Base-by-base conservation (phyloP, 2,888 invertebrate genomes). In the Folsomia candida region DNA sequence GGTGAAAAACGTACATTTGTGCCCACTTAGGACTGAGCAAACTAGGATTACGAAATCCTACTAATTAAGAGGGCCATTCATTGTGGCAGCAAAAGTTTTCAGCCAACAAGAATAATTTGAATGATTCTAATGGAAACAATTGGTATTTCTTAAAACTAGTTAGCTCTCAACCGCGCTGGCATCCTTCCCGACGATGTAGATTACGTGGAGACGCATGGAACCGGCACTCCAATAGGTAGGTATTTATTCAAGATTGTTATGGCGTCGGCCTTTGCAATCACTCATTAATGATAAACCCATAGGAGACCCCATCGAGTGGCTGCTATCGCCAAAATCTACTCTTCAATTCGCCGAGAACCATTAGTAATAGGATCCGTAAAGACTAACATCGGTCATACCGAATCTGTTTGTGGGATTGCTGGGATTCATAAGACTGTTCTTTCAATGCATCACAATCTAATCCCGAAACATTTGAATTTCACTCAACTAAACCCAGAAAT, bases 361-460 rank as follows among this genome's bases (percentile, higher is more conserved):
- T 37, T 72, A 1, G 25, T 67, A 4, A 66, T 72, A 18, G 72
- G 72, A n/a, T 66, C 66, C 1, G 72, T 72, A 9, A 72, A 72
- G 25, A 72, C 72, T 1, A 72, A 72, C 26, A 68, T 72, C 26
- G 72, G 72, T 24, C 72, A 72, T 24, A 69, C 72, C 25, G 72
- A 72, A 24, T 66, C 69, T 0, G 68, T 68, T 22, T 68, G 69
- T 1, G 72, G 68, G 3, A 67, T 72, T 25, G 66, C 72, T 14
- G 72, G 67, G 47, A 69, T 72, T 11, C 67, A 69, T 61, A 72
- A 72, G 37, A 69, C 67, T 2, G 26, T 69, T 14, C 54, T 72
- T 51, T 37, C 68, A 37, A 64, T 72, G 61, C 59, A 72, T 18
- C 37, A 72, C 59, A 67, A 67, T 26, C 1, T 67, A 1, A 72